Evolutionary conservation across 2,888 invertebrate species (phyloP), one percentile per base, ranked within the genome.

Genomic region (Macrostomum cliftonense): DNA sequence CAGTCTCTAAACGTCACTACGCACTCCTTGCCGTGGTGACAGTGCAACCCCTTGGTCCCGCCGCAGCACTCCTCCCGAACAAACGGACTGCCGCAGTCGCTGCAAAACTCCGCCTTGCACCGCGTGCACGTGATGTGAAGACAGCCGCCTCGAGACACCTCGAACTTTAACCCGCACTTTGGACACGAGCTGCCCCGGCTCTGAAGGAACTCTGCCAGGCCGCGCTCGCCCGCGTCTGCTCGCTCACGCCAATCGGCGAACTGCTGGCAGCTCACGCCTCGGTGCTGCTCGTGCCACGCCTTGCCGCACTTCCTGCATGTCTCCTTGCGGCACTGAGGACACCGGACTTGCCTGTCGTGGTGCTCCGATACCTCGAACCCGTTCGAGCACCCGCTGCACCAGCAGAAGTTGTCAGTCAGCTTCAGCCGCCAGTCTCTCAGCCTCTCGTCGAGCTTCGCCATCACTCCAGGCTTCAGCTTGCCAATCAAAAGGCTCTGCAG

Each of bases 81-180:
- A 71, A 91, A 91, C 1, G 84, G 80, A 62, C 83, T 82, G n/a
- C 81, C 81, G 65, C 91, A 91, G 2, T 89, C 89, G 64, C 84
- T 86, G 68, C 89, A 91, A 71, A 91, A 91, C 70, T 91, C 88
- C 79, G 67, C 71, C 63, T 86, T 86, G 74, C 91, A 93, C 67
- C 88, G 86, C 1, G 81, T 82, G 70, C 91, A 91, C 1, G 85
- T 87, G 68, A 91, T 87, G 73, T 91, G 91, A 88, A 91, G 89
- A 68, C 91, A 91, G 19, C 89, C 91, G 54, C 87, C 86, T 79
- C 81, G 72, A 14, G 88, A 83, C 38, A 91, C 70, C 0, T 84
- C 81, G 71, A 85, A 91, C 59, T 82, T 79, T 71, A 85, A 87
- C 70, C 82, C 83, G 73, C 88, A 89, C 60, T 83, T 81, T 1